Evolutionary conservation across 1,140 invertebrate genomes (phyloP).

Genomic region (Plectrocnemia conspersa): DNA sequence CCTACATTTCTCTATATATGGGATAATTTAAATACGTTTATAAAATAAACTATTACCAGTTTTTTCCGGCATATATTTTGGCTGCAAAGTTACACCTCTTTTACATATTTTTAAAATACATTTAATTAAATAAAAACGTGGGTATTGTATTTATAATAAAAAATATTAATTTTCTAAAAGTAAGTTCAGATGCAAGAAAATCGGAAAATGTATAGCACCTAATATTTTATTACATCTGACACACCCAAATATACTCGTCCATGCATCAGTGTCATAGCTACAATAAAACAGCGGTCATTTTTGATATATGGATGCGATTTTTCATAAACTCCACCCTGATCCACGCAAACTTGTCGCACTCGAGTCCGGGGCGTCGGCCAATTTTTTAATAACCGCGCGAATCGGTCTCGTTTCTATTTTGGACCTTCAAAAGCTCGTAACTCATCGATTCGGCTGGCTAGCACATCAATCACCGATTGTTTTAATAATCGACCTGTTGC

Average conservation of each 20-base stretch:
- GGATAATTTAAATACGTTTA: no score
- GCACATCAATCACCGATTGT: constrained; percentile 22
- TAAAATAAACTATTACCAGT: no score
- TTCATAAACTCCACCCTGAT: background rate
- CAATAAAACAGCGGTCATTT: constrained; percentile 6
- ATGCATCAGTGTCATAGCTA: constrained; percentile 5
- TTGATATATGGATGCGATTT: constrained; percentile 9
- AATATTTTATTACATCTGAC: background rate
- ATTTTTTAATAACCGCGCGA: background rate
- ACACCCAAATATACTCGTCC: constrained; percentile 4
- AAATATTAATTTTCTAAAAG: no score
- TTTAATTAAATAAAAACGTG: no score
- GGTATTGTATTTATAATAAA: no score
- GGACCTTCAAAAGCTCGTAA: constrained; percentile 6
- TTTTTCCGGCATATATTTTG: no score
- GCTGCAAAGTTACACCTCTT: no score
- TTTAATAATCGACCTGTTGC: constrained; percentile 20
- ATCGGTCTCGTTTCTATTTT: background rate
- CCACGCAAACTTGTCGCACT: constrained; percentile 2
- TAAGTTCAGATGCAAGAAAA: constrained; percentile 32
- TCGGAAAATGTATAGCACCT: constrained; percentile 32
- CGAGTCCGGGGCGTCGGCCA: background rate
- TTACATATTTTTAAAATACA: no score
- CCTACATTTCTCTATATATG: no score
- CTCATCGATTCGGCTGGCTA: background rate